Base-by-base conservation (phyloP, 2,113 vertebrate species). In the Oxygymnocypris stewartii region DNA sequence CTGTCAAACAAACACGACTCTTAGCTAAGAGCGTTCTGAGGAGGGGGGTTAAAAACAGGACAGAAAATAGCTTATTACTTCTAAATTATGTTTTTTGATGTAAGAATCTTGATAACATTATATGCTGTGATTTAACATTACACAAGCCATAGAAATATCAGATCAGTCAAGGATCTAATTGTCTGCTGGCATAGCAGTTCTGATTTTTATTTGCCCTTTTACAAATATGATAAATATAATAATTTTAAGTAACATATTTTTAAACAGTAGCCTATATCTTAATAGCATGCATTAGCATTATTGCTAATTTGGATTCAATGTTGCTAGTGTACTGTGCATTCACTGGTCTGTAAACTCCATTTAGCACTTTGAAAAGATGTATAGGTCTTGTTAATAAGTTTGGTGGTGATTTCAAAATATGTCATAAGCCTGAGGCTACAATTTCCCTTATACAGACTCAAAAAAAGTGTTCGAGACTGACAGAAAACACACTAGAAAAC, bases 361-460 rank as follows among this genome's bases (percentile, higher is more conserved):
- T 65, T 11, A 49, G n/a, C 42, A 44, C 65, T 81, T 69, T 85
- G 54, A 40, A 49, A 76, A 13, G 16, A 40, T 87, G 51, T 23
- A 18, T 2, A 80, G 37, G 35, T 35, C 42, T 80, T 42, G 10
- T 37, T 80, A n/a, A 61, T 79, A 57, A 14, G 54, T 37, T 80
- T 3, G 4, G 20, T 3, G 54, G 12, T 61, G 13, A 80, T 42
- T 37, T 25, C 57, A 80, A 61, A 80, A 63, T 42, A 80, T 42
- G 23, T 63, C 12, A 1, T 40, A 63, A 7, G 23, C 78, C 54
- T 42, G 11, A 63, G 35, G 78, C 54, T 61, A 61, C 35, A 80
- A 42, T 80, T 61, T 79, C 54, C 35, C 4, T 20, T 57, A 23
- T 79, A 37, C 54, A 79, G 20, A 40, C 18, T 79, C 51, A 18